These are phyloP conservation scores for Ataeniobius toweri DNA, from an alignment of 2,797 vertebrate species.

Conservation along the genomic window DNA sequence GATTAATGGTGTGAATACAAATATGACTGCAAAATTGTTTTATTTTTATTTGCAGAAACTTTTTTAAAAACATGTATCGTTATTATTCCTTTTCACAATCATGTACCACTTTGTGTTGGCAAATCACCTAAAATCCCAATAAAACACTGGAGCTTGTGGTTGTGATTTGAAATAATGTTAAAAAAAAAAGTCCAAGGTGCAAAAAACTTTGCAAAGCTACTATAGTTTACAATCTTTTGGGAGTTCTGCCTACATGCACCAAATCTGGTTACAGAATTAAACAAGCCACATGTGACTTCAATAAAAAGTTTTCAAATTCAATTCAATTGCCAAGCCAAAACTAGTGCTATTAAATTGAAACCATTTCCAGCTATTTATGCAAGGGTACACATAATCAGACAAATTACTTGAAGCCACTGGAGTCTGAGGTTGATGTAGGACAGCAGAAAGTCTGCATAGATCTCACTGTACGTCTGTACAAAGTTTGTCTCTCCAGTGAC, in stretches of 20 bases:
- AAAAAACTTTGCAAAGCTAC: neutral
- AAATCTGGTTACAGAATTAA: neutral
- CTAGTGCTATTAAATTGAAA: neutral
- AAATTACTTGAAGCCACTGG: neutral
- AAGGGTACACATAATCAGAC: neutral
- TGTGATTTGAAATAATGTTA: neutral
- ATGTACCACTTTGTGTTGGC: neutral
- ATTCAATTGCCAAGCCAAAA: neutral
- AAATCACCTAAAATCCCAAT: neutral
- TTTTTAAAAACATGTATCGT: too few relatives aligned
- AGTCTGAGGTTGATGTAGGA: neutral
- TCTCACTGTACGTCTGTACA: constrained; percentile 39
- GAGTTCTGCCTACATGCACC: neutral
- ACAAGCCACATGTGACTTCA: neutral
- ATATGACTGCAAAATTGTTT: neutral
- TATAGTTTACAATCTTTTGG: neutral
- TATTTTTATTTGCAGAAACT: neutral
- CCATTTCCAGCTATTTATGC: neutral
- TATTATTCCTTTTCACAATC: neutral
- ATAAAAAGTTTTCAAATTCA: neutral
- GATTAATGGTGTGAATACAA: neutral
- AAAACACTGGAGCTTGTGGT: neutral
- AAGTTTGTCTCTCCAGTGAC: constrained; percentile 89
- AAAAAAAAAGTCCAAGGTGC: neutral
- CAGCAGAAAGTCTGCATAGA: neutral